Evolutionary conservation across 2,888 invertebrate species (phyloP), one percentile per base, ranked within the genome.

Genomic region (Danaus chrysippus): DNA sequence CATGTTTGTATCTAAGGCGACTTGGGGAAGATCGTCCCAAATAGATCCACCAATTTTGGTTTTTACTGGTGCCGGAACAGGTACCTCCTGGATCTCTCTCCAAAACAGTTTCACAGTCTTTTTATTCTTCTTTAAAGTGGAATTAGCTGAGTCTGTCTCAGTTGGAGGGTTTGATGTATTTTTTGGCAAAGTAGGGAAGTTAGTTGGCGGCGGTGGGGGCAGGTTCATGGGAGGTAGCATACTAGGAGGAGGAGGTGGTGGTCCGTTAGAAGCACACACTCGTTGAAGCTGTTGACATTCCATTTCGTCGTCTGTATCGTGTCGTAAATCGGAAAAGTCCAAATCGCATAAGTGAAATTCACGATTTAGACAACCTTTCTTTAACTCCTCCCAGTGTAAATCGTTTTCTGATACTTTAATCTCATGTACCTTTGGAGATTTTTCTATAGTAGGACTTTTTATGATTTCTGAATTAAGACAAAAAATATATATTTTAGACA

Each of bases 71-170:
- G 87, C 78, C 5, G 87, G 84, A n/a, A 79, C 75, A 0, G 94
- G 94, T 77, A 94, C 94, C 70, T 96, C 97, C 71, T 96, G 93
- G 9, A 97, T 96, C 86, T 99, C 98, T 79, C 96, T 96, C 99
- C 99, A 99, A 84, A 99, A 99, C 58, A 99, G 91, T 86, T 98
- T 98, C 12, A 99, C 96, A 23, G 99, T 99, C 83, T 99, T 98
- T 87, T 98, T 98, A 78, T 95, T 97, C 81, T 97, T 97, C 81
- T 94, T 95, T 49, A 94, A 92, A 0, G 93, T 82, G 67, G 91
- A 82, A 77, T 88, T 77, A 75, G 91, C 85, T 13, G 84, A 82
- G 58, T 91, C 91, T 42, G 82, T 66, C 63, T 91, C 83, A 0
- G 82, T 80, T 6, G 84, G 79, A 79, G 73, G 91, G 6, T 77